Evolutionary conservation across 1,140 invertebrate genomes (phyloP).

Genomic region (Trachelipus rathkii): DNA sequence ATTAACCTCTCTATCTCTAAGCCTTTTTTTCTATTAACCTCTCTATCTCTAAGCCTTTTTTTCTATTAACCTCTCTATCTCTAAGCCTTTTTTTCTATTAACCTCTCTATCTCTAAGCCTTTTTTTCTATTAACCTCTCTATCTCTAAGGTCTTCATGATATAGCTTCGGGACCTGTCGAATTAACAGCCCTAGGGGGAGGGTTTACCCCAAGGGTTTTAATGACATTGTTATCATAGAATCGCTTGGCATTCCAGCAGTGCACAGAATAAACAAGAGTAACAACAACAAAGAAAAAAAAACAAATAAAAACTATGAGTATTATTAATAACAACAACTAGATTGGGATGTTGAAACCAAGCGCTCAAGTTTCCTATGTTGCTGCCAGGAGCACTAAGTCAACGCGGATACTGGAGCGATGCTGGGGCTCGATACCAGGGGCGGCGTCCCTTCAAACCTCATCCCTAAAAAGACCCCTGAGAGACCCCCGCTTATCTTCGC

Average conservation of each 20-base stretch:
- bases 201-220: background rate
- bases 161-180: background rate
- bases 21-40: too few relatives aligned
- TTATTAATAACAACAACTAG: too few relatives aligned
- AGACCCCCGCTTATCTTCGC: constrained; percentile 8
- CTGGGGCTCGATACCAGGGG: background rate
- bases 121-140: too few relatives aligned
- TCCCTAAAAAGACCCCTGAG: background rate
- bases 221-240: background rate
- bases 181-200: background rate
- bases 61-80: too few relatives aligned
- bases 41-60: too few relatives aligned
- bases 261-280: background rate
- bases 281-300: background rate
- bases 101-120: background rate
- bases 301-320: too few relatives aligned
- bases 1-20: too few relatives aligned
- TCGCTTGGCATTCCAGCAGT: background rate
- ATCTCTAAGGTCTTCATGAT: constrained; percentile 2
- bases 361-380: background rate
- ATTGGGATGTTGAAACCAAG: background rate
- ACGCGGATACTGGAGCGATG: constrained; percentile 3
- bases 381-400: background rate
- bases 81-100: too few relatives aligned
- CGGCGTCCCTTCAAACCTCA: background rate